Base-by-base conservation (phyloP, 2,113 vertebrate species). In the Bos javanicus region DNA sequence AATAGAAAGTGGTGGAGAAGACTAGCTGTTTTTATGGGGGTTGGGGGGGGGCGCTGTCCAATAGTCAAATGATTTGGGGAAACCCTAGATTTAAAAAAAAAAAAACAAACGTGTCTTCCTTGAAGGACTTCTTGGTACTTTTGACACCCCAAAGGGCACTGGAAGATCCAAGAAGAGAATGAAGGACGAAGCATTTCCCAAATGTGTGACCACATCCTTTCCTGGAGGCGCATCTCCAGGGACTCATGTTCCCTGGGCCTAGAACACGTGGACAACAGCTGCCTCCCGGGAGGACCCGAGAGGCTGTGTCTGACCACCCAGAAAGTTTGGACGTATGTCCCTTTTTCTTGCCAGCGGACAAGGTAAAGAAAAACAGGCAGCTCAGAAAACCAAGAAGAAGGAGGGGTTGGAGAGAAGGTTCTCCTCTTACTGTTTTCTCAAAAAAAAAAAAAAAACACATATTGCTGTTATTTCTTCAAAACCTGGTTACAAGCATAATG, bases 261-360 rank as follows among this genome's bases (percentile, higher is more conserved):
- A n/a, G 52, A 57, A 81, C 17, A 15, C 28, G 30, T 12, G 19
- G 67, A 91, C 50, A n/a, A 91, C 43, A n/a, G 50, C 10, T 4
- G 46, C 48, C 39, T 95, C 88, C 19, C 14, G 2, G 86, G 64
- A 59, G 62, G 9, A 52, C 12, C 4, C 16, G 33, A 7, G 74
- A 90, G 85, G 21, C 15, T 86, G 85, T 13, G 39, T 84, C 8
- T 92, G 67, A 83, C 91, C 93, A 88, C 93, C 96, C 82, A 87
- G 96, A 62, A 92, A 93, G 48, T 54, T 84, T 26, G 2, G 59
- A 82, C 36, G 0, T 33, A 11, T 14, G 19, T n/a, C 43, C 57
- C 93, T 57, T 56, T 64, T 0, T 25, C 56, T 15, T 33, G 54
- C 12, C 54, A n/a, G 76, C 0, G 67, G 54, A 82, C 56, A 87